Evolutionary conservation across 2,797 vertebrate species (phyloP).

Genomic region (Argya squamiceps): DNA sequence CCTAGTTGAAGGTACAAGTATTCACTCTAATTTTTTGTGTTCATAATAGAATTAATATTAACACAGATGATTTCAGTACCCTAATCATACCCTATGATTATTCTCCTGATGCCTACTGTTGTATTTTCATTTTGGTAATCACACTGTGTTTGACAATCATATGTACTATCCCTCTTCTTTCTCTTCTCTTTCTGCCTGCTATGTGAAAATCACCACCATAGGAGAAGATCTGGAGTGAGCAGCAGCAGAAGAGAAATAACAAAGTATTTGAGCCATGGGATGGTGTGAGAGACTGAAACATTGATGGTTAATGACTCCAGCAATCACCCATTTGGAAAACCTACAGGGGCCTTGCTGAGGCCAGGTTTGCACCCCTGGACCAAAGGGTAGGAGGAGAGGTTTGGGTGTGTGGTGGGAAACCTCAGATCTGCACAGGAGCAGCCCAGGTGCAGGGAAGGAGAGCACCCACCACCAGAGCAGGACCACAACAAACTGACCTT

Average conservation of each 20-base stretch:
- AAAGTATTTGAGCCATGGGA: not conserved
- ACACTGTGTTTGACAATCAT: not conserved
- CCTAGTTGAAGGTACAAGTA: not conserved
- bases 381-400: not conserved
- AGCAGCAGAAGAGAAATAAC: not conserved
- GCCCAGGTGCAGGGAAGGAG: not conserved
- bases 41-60: not conserved
- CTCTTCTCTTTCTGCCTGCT: not conserved
- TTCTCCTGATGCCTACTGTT: not conserved
- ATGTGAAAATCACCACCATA: not conserved
- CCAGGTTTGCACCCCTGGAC: not conserved
- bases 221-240: not conserved
- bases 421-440: not conserved
- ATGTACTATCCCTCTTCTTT: not conserved
- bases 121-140: not conserved
- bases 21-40: not conserved
- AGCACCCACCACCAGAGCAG: not conserved
- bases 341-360: not conserved
- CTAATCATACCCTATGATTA: not conserved
- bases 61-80: not conserved
- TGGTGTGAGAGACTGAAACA: not conserved
- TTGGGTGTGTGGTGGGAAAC: not conserved
- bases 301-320: not conserved
- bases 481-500: not conserved
- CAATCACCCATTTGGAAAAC: not conserved